phyloP scores from a whole-genome alignment of 2,113 vertebrate species.

The Anhinga anhinga region DNA sequence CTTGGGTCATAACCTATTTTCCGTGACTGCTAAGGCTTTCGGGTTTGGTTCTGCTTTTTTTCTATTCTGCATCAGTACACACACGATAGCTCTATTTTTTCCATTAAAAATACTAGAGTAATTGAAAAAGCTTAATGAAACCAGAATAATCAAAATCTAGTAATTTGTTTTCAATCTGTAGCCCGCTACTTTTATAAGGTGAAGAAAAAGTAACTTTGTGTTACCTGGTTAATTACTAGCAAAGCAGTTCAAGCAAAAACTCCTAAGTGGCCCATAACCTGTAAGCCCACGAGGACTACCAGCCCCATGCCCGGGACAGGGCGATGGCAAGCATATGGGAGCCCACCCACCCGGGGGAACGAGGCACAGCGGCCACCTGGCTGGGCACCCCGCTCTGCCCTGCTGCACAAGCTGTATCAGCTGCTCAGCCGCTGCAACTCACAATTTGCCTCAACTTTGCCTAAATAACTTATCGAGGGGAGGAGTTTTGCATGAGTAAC shows the following conservation, averaged over 20 bases:
- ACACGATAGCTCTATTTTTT: neutral
- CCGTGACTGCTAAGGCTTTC: neutral
- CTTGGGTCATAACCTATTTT: neutral
- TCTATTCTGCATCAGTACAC: neutral
- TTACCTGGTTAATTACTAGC: neutral
- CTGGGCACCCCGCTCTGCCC: neutral
- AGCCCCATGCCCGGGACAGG: no score
- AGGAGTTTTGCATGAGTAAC: neutral
- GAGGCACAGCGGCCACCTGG: no score
- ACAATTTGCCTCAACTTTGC: neutral
- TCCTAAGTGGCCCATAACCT: rapidly evolving
- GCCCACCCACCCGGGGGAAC: no score
- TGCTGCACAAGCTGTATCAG: rapidly evolving
- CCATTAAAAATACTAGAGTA: neutral
- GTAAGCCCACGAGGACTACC: neutral
- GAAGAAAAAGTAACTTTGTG: neutral
- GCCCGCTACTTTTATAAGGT: neutral
- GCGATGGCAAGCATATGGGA: no score
- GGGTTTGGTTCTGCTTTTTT: neutral
- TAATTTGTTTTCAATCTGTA: neutral
- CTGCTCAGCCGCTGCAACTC: rapidly evolving
- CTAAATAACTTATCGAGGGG: no score
- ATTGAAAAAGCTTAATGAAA: neutral
- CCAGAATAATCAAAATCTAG: neutral
- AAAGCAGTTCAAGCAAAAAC: no score